Evolutionary conservation across 1,140 invertebrate genomes (phyloP), one percentile per base, ranked within the genome.

Genomic region (Microplitis demolitor): DNA sequence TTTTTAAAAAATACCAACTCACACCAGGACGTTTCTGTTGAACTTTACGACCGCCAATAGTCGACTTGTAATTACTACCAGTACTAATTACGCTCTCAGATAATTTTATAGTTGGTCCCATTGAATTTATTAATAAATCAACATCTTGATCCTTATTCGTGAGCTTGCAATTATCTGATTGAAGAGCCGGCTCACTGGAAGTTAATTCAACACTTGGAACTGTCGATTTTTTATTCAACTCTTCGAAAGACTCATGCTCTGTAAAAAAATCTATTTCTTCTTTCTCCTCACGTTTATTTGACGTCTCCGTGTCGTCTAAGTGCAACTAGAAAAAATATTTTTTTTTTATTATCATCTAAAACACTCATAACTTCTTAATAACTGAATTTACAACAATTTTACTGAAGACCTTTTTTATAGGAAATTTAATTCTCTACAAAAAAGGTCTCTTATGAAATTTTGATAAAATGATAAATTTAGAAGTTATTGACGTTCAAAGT

Each of bases 261-360:
- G 92, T 90, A 84, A 97, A 97, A 83, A 97, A 97, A 83, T 97
- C 95, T 6, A 92, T 87, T 80, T 95, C 94, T 78, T 91, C 90
- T 73, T 90, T 88, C 72, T 86, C 87, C 73, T 87, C 84, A 3
- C 73, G 34, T 39, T 85, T 83, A 66, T 80, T 83, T 69, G 88
- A 87, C 53, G 79, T 37, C 6, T 50, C 61, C 53, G 83, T 74
- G 14, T 89, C 85, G 37, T 92, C 90, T 83, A 93, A 81, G 79
- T 91, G 90, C 58, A 92, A 79, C 92, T 93, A 76, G 74, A 60
- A 74, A 62, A 62, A 4, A 35, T 35, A 13, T 11, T 34, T 37
- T 62, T 62, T 62, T 31, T 16, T 24, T 3, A 24, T 34, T 60
- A 6, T 4, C 24, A 6, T 31, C 3, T 60, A 4, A 60, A 60